phyloP scores from a whole-genome alignment of 2,113 vertebrate genomes.

The Cinclus cinclus region DNA sequence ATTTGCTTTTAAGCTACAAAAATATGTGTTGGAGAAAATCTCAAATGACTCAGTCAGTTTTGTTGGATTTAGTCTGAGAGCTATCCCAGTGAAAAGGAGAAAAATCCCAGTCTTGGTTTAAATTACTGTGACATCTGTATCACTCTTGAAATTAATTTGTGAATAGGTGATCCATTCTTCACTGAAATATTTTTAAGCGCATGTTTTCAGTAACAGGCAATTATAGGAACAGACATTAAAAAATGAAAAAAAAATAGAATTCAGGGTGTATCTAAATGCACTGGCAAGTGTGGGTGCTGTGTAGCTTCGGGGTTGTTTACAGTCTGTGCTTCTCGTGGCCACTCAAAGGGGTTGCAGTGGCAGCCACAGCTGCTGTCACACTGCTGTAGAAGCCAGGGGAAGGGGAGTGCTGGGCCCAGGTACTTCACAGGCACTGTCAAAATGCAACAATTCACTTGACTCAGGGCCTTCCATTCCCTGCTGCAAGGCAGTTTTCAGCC shows the following conservation, averaged over 20 bases:
- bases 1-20: conserved; percentile 3
- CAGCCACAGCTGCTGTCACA: background rate
- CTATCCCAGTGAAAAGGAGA: background rate
- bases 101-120: background rate
- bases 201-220: background rate
- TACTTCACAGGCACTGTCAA: background rate
- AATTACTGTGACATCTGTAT: background rate
- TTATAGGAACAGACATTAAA: background rate
- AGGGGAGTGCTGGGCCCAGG: background rate
- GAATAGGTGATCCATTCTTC: background rate
- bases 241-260: background rate
- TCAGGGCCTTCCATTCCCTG: background rate
- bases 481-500: background rate
- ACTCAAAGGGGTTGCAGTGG: background rate
- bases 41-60: background rate
- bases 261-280: rapidly evolving
- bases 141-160: background rate
- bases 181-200: background rate
- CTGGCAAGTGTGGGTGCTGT: background rate
- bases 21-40: background rate
- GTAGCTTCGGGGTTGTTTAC: background rate
- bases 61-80: background rate
- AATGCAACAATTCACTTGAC: background rate
- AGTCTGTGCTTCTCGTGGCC: background rate
- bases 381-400: background rate